Base-by-base conservation (phyloP, 2,888 invertebrate genomes). In the Oxycera nigricornis region DNA sequence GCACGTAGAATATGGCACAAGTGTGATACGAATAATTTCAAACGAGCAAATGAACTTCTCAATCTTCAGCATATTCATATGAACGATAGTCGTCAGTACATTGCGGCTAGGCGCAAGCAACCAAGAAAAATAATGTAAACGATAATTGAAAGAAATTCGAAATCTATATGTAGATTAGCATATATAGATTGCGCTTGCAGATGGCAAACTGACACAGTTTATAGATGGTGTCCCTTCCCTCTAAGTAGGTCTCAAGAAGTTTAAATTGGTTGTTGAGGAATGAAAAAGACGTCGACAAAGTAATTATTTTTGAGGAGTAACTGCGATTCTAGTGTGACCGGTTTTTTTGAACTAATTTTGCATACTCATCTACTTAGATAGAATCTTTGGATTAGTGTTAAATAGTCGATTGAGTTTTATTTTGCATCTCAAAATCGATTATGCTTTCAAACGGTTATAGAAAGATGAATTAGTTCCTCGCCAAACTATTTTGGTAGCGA, bases 1-100 rank as follows among this genome's bases (percentile, higher is more conserved):
- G 35, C 65, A 39, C 65, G 65, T 65, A 65, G 24, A 65, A 65
- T 65, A 39, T 65, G 39, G 65, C 65, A 41, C 65, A 65, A 41
- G 26, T 39, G 65, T 65, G 65, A 39, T 65, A 65, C 41, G 65
- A 65, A 65, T 65, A 41, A 65, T 39, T 35, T 65, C 24, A 41
- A 30, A 39, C 59, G 41, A 65, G 65, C 17, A 11, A 61, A 61
- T 61, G 61, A 11, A n/a, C n/a, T n/a, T n/a, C n/a, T n/a, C n/a
- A n/a, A n/a, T n/a, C n/a, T n/a, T n/a, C n/a, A n/a, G n/a, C n/a
- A n/a, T n/a, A n/a, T n/a, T n/a, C n/a, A n/a, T n/a, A n/a, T n/a
- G n/a, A n/a, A n/a, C n/a, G n/a, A n/a, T n/a, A n/a, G n/a, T n/a
- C n/a, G n/a, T n/a, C n/a, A n/a, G n/a, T n/a, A n/a, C n/a, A n/a